A percentile compares a stretch with the other conserved stretches of the same genome.
These are phyloP conservation scores for Holcopasites calliopsidis DNA, from an alignment of 1,140 invertebrate species.

Conservation along the genomic window DNA sequence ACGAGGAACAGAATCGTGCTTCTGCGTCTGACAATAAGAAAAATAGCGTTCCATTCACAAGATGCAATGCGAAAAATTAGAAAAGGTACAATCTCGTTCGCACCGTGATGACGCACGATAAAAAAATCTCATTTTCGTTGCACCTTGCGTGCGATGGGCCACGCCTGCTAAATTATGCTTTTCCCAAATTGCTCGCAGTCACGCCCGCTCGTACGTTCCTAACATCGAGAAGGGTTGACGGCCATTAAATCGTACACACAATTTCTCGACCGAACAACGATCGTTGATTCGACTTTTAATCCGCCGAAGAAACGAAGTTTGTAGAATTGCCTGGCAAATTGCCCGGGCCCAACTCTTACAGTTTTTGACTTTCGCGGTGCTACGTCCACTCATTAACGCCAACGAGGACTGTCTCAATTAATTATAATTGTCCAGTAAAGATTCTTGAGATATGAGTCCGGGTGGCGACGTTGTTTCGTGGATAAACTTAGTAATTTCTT, in stretches of 20 bases:
- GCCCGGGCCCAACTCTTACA: background rate
- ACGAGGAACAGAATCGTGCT: too few species aligned
- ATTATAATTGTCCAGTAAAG: too few species aligned
- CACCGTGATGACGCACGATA: constrained; percentile 71
- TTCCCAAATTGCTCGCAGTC: constrained; percentile 72
- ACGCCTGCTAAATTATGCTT: constrained; percentile 74
- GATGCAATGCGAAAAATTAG: background rate
- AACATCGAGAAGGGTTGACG: constrained; percentile 63
- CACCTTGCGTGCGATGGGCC: constrained; percentile 70
- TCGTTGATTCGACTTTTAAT: constrained; percentile 51
- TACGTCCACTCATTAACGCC: too few species aligned
- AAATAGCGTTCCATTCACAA: too few species aligned
- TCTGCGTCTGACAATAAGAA: too few species aligned
- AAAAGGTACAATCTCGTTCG: constrained; percentile 16
- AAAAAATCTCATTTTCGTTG: constrained; percentile 78
- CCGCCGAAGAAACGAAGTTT: constrained; percentile 7
- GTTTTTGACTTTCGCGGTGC: background rate
- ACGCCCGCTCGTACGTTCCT: constrained; percentile 65
- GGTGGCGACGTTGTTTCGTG: too few species aligned
- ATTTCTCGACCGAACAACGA: background rate
- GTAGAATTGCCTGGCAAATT: constrained; percentile 32
- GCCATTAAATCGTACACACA: constrained; percentile 49
- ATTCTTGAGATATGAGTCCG: too few species aligned
- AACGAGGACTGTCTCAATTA: too few species aligned
- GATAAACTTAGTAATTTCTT: too few species aligned